These are phyloP conservation scores for Platypus cylindrus DNA, from an alignment of 2,888 invertebrate genomes.

Conservation along the genomic window DNA sequence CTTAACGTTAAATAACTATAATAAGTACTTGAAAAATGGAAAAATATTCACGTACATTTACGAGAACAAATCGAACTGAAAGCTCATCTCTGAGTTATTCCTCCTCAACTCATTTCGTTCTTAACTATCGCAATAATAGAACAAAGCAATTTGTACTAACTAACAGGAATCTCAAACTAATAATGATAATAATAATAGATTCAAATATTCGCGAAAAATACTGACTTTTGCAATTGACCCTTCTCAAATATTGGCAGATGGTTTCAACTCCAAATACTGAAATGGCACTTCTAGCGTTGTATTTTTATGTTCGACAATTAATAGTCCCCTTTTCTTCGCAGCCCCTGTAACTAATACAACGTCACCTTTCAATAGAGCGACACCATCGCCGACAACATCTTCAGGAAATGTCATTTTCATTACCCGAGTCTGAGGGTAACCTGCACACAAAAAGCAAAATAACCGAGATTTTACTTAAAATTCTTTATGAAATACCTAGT, in stretches of 20 bases:
- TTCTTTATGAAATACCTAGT: slow-evolving; percentile 13
- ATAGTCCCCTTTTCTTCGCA: slow-evolving; percentile 72
- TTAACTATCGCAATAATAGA: no score
- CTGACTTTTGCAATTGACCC: not conserved
- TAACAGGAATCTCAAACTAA: not conserved
- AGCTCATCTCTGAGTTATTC: not conserved
- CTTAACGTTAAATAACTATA: no score
- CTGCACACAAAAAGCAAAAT: slow-evolving; percentile 32
- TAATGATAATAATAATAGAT: not conserved
- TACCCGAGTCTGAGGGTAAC: slow-evolving; percentile 83
- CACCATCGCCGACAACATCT: slow-evolving; percentile 41
- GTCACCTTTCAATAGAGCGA: slow-evolving; percentile 67
- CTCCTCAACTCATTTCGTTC: not conserved
- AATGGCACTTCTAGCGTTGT: slow-evolving; percentile 65
- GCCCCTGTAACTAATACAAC: slow-evolving; percentile 80
- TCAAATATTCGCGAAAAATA: not conserved
- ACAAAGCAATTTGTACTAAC: slow-evolving; percentile 1
- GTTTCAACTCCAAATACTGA: slow-evolving; percentile 66
- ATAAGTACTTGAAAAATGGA: no score
- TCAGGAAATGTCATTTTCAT: slow-evolving; percentile 80
- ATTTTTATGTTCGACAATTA: slow-evolving; percentile 69
- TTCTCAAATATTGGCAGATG: slow-evolving; percentile 33
- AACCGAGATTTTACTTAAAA: no score
- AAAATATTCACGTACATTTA: no score
- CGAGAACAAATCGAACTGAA: no score